Evolutionary conservation across 2,888 invertebrate species (phyloP).

Genomic region (Spodoptera littoralis): DNA sequence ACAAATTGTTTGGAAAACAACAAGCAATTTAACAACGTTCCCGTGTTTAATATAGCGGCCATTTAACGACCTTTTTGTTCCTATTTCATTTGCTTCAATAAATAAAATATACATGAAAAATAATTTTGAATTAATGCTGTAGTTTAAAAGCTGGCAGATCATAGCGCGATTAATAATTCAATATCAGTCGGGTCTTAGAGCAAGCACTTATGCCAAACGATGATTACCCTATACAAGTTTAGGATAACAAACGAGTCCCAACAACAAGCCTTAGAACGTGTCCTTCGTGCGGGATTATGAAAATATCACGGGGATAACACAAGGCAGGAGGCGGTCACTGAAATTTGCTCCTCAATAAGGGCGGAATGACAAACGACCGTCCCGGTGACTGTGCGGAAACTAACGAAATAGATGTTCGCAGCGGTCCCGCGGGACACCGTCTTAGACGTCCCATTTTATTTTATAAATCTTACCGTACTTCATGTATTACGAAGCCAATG

Average conservation of each 20-base stretch:
- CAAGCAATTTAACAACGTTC: constrained; percentile 38
- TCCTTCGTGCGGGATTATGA: constrained; percentile 74
- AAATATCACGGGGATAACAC: constrained; percentile 75
- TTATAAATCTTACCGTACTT: constrained; percentile 56
- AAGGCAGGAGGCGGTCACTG: constrained; percentile 71
- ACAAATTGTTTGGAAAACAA: constrained; percentile 49
- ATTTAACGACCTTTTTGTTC: constrained; percentile 11
- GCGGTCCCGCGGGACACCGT: constrained; percentile 58
- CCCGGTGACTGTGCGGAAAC: constrained; percentile 75
- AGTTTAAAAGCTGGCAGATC: not conserved
- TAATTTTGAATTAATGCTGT: not conserved
- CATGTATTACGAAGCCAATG: constrained; percentile 50
- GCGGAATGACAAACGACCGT: constrained; percentile 77
- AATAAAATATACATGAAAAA: not conserved
- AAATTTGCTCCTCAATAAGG: constrained; percentile 77
- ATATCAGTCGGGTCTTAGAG: constrained; percentile 22
- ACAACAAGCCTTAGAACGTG: constrained; percentile 52
- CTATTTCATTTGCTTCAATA: constrained; percentile 20
- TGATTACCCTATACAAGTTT: constrained; percentile 54
- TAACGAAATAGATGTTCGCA: constrained; percentile 71
- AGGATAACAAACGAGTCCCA: constrained; percentile 54
- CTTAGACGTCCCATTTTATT: constrained; percentile 52
- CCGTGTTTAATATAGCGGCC: constrained; percentile 32
- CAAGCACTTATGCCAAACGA: constrained; percentile 43
- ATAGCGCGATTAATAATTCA: constrained; percentile 13